Evolutionary conservation across 2,888 invertebrate genomes (phyloP).

Genomic region (Tetragonisca angustula): DNA sequence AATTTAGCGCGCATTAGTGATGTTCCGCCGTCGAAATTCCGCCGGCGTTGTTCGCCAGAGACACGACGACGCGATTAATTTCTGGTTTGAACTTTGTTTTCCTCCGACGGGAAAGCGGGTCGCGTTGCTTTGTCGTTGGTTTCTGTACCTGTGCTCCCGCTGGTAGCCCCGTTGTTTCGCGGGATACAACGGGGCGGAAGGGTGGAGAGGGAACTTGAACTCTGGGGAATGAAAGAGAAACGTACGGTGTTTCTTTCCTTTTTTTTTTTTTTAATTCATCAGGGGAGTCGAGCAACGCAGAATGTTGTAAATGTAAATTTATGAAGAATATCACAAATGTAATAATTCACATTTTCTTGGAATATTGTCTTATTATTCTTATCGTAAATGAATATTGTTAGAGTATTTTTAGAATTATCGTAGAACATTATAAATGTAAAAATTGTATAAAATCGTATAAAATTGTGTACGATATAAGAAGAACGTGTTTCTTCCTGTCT

Average conservation of each 20-base stretch:
- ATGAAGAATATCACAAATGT: background rate
- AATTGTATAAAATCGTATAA: no score
- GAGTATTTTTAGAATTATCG: no score
- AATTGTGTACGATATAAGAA: no score
- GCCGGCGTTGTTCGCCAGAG: background rate
- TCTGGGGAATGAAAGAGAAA: background rate
- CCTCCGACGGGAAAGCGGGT: background rate
- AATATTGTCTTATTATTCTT: no score
- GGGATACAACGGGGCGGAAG: background rate
- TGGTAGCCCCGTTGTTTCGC: background rate
- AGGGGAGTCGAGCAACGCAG: background rate
- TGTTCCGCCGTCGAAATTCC: conserved; percentile 41
- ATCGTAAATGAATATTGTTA: no score
- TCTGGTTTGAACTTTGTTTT: conserved; percentile 30
- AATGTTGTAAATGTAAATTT: background rate
- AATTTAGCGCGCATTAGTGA: conserved; percentile 52
- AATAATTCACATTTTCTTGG: no score
- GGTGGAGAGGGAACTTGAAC: background rate
- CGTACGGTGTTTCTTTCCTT: background rate
- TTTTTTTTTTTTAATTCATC: background rate
- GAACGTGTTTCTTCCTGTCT: background rate
- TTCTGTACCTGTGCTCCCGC: background rate
- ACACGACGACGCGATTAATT: conserved; percentile 32
- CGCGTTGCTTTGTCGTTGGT: background rate
- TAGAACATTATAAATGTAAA: no score